These are phyloP conservation scores for Thermophis baileyi DNA, from an alignment of 2,113 vertebrate genomes.

Conservation along the genomic window DNA sequence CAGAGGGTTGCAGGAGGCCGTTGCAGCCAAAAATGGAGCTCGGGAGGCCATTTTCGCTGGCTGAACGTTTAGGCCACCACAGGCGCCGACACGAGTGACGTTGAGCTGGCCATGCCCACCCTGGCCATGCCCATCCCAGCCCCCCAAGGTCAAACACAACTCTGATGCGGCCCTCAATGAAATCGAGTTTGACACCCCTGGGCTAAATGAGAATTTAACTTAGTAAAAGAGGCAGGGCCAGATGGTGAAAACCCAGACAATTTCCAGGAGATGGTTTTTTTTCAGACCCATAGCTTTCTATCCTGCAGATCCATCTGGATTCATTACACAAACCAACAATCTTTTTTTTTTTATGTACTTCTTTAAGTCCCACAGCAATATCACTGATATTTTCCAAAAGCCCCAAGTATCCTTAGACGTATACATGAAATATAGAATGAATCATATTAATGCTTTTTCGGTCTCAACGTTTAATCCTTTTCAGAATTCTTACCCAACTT, in stretches of 20 bases:
- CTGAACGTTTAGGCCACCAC: no score
- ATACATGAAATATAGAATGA: not conserved
- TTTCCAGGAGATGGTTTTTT: not conserved
- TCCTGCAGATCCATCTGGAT: not conserved
- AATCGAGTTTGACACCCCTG: no score
- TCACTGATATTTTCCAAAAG: not conserved
- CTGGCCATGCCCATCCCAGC: no score
- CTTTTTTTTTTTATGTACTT: slow-evolving; percentile 38
- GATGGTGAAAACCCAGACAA: not conserved
- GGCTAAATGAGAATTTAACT: not conserved
- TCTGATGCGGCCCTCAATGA: no score
- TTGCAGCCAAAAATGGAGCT: no score
- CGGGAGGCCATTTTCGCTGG: no score
- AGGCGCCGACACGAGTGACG: no score
- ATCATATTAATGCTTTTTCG: not conserved
- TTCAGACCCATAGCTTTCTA: not conserved
- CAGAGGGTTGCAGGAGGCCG: no score
- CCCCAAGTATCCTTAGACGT: not conserved
- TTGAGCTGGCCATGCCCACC: no score
- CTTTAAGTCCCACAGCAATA: slow-evolving; percentile 18
- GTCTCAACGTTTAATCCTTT: not conserved
- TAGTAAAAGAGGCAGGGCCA: not conserved
- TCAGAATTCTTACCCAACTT: not conserved
- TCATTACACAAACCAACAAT: slow-evolving; percentile 39
- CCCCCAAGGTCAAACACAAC: no score